phyloP scores from a whole-genome alignment of 2,888 invertebrate species.

The Caenorhabditis becei region DNA sequence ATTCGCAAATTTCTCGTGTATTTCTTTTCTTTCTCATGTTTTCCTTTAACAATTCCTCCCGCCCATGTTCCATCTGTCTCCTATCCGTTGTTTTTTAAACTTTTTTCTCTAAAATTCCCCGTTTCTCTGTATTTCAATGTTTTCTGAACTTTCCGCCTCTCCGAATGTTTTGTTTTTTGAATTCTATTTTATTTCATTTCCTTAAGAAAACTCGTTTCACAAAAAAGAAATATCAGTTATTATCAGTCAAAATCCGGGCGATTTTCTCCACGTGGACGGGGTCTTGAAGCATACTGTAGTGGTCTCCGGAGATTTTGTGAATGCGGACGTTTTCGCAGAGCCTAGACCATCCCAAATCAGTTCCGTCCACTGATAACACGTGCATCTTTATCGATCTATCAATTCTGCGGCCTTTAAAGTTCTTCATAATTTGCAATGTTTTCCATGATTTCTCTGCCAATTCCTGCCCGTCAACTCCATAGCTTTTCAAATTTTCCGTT shows the following conservation, averaged over 20 bases:
- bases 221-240: no score
- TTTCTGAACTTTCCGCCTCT: no score
- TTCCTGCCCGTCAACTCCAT: constrained; percentile 8
- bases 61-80: no score
- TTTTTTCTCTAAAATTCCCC: no score
- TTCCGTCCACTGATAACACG: constrained; percentile 65
- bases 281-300: constrained; percentile 55
- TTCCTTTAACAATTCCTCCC: no score
- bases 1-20: no score
- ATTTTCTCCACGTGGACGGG: constrained; percentile 10
- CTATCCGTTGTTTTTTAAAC: no score
- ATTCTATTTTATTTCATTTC: no score
- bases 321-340: constrained; percentile 16
- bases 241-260: background rate
- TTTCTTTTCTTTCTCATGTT: no score
- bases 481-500: constrained; percentile 31
- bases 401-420: constrained; percentile 13
- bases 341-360: constrained; percentile 66
- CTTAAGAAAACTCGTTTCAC: no score
- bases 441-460: constrained; percentile 43
- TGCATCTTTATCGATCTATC: background rate
- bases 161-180: no score
- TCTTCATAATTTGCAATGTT: constrained; percentile 46
- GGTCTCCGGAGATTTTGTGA: constrained; percentile 44
- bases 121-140: no score